Evolutionary conservation across 2,113 vertebrate genomes (phyloP), one percentile per base, ranked within the genome.

Genomic region (Rhabdomys dilectus): DNA sequence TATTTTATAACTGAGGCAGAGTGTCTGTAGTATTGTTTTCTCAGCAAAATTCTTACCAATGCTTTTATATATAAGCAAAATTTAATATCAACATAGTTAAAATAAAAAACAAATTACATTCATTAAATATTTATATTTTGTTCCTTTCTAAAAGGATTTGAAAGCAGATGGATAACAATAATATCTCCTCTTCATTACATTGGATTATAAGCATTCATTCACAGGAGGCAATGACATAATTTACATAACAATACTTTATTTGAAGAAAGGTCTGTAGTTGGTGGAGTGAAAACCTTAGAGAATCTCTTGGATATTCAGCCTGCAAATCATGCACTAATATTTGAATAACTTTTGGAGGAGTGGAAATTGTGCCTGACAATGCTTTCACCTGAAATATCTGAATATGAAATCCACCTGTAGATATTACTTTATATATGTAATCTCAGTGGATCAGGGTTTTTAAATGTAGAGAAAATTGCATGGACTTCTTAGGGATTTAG

Each of bases 81-180:
- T 42, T 73, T 0, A 62, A 66, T 88, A 51, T 22, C 60, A 48
- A 22, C 8, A 89, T 68, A 6, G 60, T 96, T 84, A 91, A 96
- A 89, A 70, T 89, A 84, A 89, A 5, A 60, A 78, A 87, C 0
- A 80, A 91, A 96, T 87, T 68, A 2, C 1, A 82, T 91, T 88
- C 85, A 34, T 82, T 93, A 94, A 97, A 94, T 76, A 89, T 95
- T 91, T 96, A 73, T 29, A 95, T 64, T 62, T 62, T 92, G 12
- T 45, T 91, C 21, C 11, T 84, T 95, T 4, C 22, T 73, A 39
- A 96, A 94, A 96, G 0, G 6, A 84, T 45, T 68, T 87, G 22
- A 75, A 75, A 84, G 24, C 45, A 81, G 24, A 90, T 81, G 56
- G n/a, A 29, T 78, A 87, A 73, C 17, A 82, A 24, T 56, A 91